Percentiles rank a stretch among this genome's conserved stretches.
phyloP scores from a whole-genome alignment of 2,888 invertebrate species.

The Frankliniella fusca region DNA sequence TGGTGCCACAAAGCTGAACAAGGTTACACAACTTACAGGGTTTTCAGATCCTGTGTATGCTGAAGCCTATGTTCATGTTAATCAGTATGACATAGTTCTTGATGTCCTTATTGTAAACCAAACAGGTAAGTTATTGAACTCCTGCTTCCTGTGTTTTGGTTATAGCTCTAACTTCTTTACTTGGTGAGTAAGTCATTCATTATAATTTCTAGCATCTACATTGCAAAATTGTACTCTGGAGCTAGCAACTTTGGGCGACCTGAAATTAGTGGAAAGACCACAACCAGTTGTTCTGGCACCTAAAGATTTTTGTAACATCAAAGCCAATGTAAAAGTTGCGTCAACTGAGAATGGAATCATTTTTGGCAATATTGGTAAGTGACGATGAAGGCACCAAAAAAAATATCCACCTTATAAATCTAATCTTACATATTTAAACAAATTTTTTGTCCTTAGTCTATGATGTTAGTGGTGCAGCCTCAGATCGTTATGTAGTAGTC shows the following conservation, averaged over 20 bases:
- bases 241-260: constrained; percentile 93
- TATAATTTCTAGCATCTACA: constrained; percentile 62
- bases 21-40: constrained; percentile 94
- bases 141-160: neutral
- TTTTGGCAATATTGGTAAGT: constrained; percentile 91
- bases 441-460: constrained; percentile 63
- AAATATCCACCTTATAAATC: no score
- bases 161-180: neutral
- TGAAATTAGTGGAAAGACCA: constrained; percentile 97
- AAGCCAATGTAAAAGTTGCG: constrained; percentile 98
- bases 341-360: constrained; percentile 99
- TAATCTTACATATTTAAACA: neutral
- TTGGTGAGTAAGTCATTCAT: neutral
- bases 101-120: constrained; percentile 98
- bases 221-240: constrained; percentile 97
- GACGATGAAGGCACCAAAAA: no score
- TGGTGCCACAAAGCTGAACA: constrained; percentile 52
- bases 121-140: constrained; percentile 59
- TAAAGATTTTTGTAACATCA: constrained; percentile 95
- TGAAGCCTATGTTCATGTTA: constrained; percentile 98
- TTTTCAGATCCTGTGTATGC: constrained; percentile 99
- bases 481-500: constrained; percentile 95
- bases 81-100: constrained; percentile 96
- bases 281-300: constrained; percentile 93
- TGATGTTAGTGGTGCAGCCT: constrained; percentile 87